Conservation (phyloP, 2,113 vertebrate genomes). For the Machaerirhynchus nigripectus region DNA sequence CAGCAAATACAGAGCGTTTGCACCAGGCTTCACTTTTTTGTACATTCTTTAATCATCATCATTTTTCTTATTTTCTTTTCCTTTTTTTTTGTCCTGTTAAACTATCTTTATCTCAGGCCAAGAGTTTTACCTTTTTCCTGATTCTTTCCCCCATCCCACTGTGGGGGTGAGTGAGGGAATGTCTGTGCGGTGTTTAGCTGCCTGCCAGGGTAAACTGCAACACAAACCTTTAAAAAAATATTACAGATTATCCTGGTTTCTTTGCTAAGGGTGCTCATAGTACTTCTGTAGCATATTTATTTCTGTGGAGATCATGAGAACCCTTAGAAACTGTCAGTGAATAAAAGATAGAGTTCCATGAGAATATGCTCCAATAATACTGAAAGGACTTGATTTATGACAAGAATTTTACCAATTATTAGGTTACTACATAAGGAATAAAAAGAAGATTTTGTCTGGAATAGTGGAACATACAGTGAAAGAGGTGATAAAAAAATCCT, state of each 20-base stretch:
- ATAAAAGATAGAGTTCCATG: neutral
- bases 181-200: neutral
- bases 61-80: neutral
- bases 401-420: conserved; percentile 1
- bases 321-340: neutral
- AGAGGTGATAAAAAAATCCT: neutral
- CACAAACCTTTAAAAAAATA: neutral
- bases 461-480: neutral
- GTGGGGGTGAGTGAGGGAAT: neutral
- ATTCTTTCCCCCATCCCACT: neutral
- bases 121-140: neutral
- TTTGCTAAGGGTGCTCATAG: neutral
- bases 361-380: neutral
- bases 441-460: neutral
- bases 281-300: neutral
- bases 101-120: neutral
- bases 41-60: neutral
- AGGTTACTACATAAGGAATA: conserved; percentile 8
- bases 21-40: neutral
- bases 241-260: neutral
- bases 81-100: neutral
- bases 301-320: neutral
- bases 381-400: neutral
- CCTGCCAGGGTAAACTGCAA: neutral
- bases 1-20: neutral